Percentiles rank a stretch among this genome's conserved stretches.
phyloP scores from a whole-genome alignment of 2,113 vertebrate species.

The Ctenodactylus gundi region DNA sequence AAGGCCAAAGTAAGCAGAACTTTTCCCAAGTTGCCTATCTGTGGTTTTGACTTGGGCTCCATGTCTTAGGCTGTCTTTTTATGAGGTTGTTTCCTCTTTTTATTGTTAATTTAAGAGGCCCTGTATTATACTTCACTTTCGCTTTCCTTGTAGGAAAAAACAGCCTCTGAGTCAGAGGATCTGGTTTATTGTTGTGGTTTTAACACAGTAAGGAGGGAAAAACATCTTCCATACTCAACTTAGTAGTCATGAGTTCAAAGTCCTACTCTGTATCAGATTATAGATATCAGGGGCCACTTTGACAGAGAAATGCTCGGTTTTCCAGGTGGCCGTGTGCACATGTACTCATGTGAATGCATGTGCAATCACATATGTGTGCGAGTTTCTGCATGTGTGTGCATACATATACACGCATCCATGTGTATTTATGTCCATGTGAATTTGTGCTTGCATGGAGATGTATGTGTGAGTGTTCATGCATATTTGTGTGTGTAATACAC shows the following conservation, averaged over 20 bases:
- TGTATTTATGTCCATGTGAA: too few relatives aligned
- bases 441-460: too few relatives aligned
- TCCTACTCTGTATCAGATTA: not conserved
- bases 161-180: not conserved
- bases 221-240: not conserved
- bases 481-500: too few relatives aligned
- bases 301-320: not conserved
- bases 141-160: not conserved
- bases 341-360: not conserved
- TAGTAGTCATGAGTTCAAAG: not conserved
- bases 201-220: not conserved
- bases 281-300: not conserved
- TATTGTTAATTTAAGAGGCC: not conserved
- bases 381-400: not conserved
- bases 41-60: not conserved
- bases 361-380: fast-evolving
- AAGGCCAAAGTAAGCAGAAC: not conserved
- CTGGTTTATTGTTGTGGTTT: not conserved
- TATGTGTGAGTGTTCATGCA: too few relatives aligned
- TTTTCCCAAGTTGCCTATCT: not conserved
- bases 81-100: not conserved
- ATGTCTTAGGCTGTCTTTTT: not conserved
- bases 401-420: not conserved
- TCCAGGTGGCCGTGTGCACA: not conserved
- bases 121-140: not conserved